Evolutionary conservation across 1,140 invertebrate species (phyloP), one percentile per base, ranked within the genome.

Genomic region (Sitophilus oryzae): DNA sequence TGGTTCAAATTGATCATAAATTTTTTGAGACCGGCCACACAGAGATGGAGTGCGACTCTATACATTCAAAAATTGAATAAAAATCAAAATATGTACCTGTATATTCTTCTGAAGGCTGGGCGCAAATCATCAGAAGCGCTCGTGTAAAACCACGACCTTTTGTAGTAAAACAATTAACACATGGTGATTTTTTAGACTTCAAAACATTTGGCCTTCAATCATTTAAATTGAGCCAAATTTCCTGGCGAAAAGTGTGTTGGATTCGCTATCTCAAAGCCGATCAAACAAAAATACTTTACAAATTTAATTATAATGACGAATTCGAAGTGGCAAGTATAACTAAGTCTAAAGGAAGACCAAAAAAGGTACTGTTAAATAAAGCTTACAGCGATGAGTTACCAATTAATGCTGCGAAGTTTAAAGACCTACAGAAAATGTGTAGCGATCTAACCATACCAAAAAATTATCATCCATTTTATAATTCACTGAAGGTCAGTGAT

Each of bases 61-160:
- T 68, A 19, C 72, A 72, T 49, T 64, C 64, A 3, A 43, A 67
- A 1, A 73, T 71, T 14, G 67, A 71, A 53, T 67, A 67, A 30
- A 59, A 62, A 50, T 61, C 64, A n/a, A 44, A 69, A 60, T 65
- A 62, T 2, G 61, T 65, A 6, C 54, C 64, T 30, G 68, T 72
- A 23, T 70, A 67, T 56, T 52, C 59, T 2, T 63, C 66, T 18
- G 53, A 65, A 44, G 52, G 59, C 21, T 65, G 61, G 59, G 14
- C 41, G n/a, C 51, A 53, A 46, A 6, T 53, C 3, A 53, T 53
- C 9, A 22, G 49, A 35, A 21, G 23, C 21, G 48, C 51, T 4
- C 40, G 51, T 6, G 16, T 35, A 35, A 45, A 4, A 8, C 51
- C 51, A 36, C 19, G 21, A 2, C 42, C 42, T 19, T 50, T 50